Conservation (phyloP, 1,140 invertebrate genomes). For the Polypedilum pembai region DNA sequence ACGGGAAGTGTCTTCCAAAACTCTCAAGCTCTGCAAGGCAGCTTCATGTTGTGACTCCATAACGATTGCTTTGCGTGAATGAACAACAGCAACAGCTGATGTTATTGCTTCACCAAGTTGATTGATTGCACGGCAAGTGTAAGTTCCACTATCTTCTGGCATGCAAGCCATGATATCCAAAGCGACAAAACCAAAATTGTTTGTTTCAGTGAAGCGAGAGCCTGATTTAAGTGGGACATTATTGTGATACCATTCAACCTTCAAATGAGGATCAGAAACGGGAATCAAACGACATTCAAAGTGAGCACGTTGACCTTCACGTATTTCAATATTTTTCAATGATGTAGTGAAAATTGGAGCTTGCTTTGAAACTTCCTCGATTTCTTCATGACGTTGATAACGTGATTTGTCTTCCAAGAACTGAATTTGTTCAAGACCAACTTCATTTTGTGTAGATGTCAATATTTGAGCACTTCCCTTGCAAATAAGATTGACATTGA, state of each 20-base stretch:
- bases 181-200: conserved; percentile 90
- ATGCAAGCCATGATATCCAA: conserved; percentile 85
- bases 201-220: conserved; percentile 82
- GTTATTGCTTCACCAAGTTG: conserved; percentile 79
- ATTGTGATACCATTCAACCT: conserved; percentile 97
- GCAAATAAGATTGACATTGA: conserved; percentile 61
- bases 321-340: conserved; percentile 81
- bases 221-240: conserved; percentile 79
- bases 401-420: conserved; percentile 74
- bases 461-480: conserved; percentile 69
- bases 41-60: conserved; percentile 77
- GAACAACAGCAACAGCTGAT: conserved; percentile 66
- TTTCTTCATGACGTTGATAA: conserved; percentile 61
- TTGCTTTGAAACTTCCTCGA: conserved; percentile 79
- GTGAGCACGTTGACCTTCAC: conserved; percentile 91
- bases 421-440: conserved; percentile 77
- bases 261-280: conserved; percentile 91
- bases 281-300: conserved; percentile 94
- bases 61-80: conserved; percentile 80
- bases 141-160: conserved; percentile 85
- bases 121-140: conserved; percentile 82
- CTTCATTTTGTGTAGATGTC: conserved; percentile 75
- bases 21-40: conserved; percentile 67
- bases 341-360: conserved; percentile 86
- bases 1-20: conserved; percentile 74